Percentiles rank a stretch among this genome's conserved stretches.
These are phyloP conservation scores for Chloroclystis v-ata DNA, from an alignment of 2,888 invertebrate species.

Conservation along the genomic window DNA sequence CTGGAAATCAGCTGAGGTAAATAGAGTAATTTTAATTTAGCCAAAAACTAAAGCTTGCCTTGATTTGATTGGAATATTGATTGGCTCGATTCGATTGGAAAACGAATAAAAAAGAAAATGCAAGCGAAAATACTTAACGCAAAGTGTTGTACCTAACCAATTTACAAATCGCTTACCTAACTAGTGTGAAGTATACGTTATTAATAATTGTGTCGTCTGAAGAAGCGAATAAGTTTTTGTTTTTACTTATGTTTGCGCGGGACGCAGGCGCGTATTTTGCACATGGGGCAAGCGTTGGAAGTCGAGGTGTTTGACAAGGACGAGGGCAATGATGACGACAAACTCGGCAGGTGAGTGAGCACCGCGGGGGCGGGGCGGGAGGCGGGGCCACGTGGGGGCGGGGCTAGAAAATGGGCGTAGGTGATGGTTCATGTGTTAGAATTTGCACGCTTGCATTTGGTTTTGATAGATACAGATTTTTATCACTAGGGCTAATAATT, in stretches of 20 bases:
- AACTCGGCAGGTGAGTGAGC: conserved; percentile 88
- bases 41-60: no score
- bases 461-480: background rate
- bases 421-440: no score
- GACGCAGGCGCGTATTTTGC: conserved; percentile 77
- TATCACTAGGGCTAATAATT: background rate
- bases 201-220: conserved; percentile 21
- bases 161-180: conserved; percentile 27
- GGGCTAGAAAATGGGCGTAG: conserved; percentile 14
- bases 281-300: conserved; percentile 84
- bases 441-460: conserved; percentile 16
- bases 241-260: conserved; percentile 73
- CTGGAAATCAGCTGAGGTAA: no score
- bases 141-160: conserved; percentile 18
- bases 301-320: conserved; percentile 92
- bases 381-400: conserved; percentile 13
- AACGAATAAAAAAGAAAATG: background rate
- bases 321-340: conserved; percentile 90
- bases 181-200: conserved; percentile 26
- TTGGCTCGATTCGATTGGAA: no score
- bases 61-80: no score
- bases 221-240: conserved; percentile 63
- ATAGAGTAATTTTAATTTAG: no score
- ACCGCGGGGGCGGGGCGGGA: conserved; percentile 19
- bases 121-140: background rate